Conservation (phyloP, 2,797 vertebrate genomes). For the Rhinophrynus dorsalis region DNA sequence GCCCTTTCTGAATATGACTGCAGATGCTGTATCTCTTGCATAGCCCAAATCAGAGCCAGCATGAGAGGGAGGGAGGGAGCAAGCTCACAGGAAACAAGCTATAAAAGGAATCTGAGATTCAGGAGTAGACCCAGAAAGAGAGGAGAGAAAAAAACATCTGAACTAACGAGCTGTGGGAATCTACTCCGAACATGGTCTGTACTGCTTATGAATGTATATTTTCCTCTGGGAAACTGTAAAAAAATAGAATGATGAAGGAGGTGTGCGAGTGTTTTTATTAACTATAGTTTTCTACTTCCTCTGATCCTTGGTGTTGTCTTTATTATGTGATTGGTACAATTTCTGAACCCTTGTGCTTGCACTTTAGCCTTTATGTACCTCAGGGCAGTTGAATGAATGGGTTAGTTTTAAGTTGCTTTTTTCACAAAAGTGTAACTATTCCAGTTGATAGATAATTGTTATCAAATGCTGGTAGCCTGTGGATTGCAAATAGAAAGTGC, state of each 20-base stretch:
- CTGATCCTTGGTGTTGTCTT: too few species aligned
- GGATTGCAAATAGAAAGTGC: too few species aligned
- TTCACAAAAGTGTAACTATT: too few species aligned
- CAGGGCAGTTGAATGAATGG: too few species aligned
- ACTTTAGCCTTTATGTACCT: too few species aligned
- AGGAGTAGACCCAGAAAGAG: constrained; percentile 14
- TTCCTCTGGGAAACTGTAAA: background rate
- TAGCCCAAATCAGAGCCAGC: constrained; percentile 1
- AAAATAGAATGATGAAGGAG: background rate
- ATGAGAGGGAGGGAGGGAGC: background rate
- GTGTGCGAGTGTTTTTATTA: background rate
- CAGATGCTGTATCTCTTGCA: constrained; percentile 15
- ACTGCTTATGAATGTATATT: background rate
- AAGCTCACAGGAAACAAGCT: constrained; percentile 19
- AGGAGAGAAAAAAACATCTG: background rate
- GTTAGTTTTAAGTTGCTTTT: too few species aligned
- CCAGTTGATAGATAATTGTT: too few species aligned
- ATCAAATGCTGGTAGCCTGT: too few species aligned
- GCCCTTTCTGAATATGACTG: background rate
- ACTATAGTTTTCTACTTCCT: too few species aligned
- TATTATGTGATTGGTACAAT: too few species aligned
- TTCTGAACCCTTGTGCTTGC: too few species aligned
- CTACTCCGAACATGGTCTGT: background rate
- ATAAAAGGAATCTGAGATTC: constrained; percentile 8
- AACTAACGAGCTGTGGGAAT: constrained; percentile 10